Percentiles rank a stretch among this genome's conserved stretches.
phyloP scores from a whole-genome alignment of 2,797 vertebrate species.

The Acanthurus tractus region DNA sequence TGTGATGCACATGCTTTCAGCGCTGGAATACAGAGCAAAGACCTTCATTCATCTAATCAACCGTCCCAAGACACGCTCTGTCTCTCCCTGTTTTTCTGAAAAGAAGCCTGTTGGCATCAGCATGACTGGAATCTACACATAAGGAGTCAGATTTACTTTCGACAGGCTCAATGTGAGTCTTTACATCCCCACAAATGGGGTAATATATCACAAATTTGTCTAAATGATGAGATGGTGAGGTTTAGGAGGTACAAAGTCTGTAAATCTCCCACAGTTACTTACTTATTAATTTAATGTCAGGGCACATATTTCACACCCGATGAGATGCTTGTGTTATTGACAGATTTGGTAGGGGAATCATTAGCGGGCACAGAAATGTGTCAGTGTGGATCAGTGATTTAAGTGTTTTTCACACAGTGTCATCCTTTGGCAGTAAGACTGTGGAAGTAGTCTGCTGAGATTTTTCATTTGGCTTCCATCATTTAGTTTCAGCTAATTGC shows the following conservation, averaged over 20 bases:
- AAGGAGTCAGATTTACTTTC: slow-evolving; percentile 40
- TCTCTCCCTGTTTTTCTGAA: slow-evolving; percentile 31
- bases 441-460: slow-evolving; percentile 35
- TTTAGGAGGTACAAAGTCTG: slow-evolving; percentile 25
- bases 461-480: slow-evolving; percentile 43
- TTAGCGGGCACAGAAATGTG: slow-evolving; percentile 33
- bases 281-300: slow-evolving; percentile 34
- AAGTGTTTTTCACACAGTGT: slow-evolving; percentile 42
- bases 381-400: slow-evolving; percentile 41
- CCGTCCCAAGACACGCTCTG: slow-evolving; percentile 12
- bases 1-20: slow-evolving; percentile 15
- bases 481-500: slow-evolving; percentile 58
- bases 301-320: slow-evolving; percentile 2
- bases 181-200: slow-evolving; percentile 50
- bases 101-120: slow-evolving; percentile 51
- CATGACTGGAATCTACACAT: slow-evolving; percentile 45
- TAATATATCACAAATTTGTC: slow-evolving; percentile 52
- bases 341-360: slow-evolving; percentile 49
- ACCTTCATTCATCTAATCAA: slow-evolving; percentile 41
- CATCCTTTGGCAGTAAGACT: slow-evolving; percentile 35
- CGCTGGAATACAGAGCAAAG: not conserved
- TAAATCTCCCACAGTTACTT: slow-evolving; percentile 34
- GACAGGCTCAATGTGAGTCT: slow-evolving; percentile 46
- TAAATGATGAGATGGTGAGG: slow-evolving; percentile 23
- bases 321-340: slow-evolving; percentile 48